phyloP scores from a whole-genome alignment of 2,113 vertebrate species.

The Ploceus nigricollis region DNA sequence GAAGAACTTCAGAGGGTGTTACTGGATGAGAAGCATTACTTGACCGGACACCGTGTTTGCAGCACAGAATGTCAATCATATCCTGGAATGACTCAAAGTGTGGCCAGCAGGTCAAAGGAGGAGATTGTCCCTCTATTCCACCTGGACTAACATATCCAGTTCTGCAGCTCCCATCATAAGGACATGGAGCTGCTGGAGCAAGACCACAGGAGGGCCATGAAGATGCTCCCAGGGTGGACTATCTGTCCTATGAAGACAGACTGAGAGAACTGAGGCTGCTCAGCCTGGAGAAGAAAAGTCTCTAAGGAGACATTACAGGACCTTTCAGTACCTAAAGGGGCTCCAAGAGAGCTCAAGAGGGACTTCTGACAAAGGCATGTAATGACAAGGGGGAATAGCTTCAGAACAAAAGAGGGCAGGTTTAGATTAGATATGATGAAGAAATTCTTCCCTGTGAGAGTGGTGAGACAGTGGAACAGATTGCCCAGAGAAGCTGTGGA shows the following conservation, averaged over 20 bases:
- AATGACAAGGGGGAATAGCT: neutral
- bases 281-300: neutral
- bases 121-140: neutral
- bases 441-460: neutral
- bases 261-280: neutral
- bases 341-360: neutral
- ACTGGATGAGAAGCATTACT: neutral
- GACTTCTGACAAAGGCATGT: neutral
- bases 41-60: neutral
- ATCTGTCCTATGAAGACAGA: neutral
- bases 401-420: neutral
- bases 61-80: neutral
- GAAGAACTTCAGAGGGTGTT: neutral
- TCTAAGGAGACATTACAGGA: neutral
- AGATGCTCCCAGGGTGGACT: neutral
- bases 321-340: neutral
- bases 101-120: neutral
- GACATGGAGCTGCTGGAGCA: neutral
- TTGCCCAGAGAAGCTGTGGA: neutral
- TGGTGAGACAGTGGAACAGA: neutral
- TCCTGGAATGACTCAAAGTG: neutral
- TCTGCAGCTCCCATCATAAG: neutral
- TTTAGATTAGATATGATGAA: neutral
- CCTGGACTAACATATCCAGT: neutral
- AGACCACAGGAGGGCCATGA: neutral